Evolutionary conservation across 2,113 vertebrate genomes (phyloP), one percentile per base, ranked within the genome.

Genomic region (Rallus limicola): DNA sequence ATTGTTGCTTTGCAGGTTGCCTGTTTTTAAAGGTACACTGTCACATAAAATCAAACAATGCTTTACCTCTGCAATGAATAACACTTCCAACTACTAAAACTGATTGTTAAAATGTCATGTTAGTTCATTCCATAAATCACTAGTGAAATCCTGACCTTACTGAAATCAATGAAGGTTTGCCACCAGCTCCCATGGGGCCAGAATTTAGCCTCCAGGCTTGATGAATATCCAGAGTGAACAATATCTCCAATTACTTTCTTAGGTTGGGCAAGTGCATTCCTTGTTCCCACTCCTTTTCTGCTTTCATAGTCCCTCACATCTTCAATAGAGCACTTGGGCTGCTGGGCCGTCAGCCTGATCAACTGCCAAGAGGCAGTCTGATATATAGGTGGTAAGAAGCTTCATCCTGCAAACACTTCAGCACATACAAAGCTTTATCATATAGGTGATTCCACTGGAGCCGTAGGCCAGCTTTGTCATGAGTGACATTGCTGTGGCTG

Each of bases 21-120:
- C 94, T 92, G 81, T 82, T 80, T 91, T 95, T 97, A 96, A 93
- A 96, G 90, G 92, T 96, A 70, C 87, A 90, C 92, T 95, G 95
- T 93, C 96, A 96, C 90, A 96, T 97, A 96, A 97, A 97, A 97
- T 55, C 94, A 85, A 96, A 96, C 95, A 97, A 96, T 96, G 87
- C 90, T 92, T 90, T 93, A 82, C 92, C 93, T 97, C 92, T 87
- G 94, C 94, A 94, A 56, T 96, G 96, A 96, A 91, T 90, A 97
- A 95, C 96, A 96, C 93, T 96, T 94, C 78, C 93, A 94, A 0
- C 94, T 79, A 87, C 96, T 97, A 96, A 97, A 97, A 77, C 63
- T 77, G 93, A 96, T 95, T 96, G 96, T 97, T 97, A 97, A 96
- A 96, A 91, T 62, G 94, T 95, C 93, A 55, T 91, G 93, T 95